Evolutionary conservation across 2,113 vertebrate species (phyloP).

Genomic region (Sturnira hondurensis): DNA sequence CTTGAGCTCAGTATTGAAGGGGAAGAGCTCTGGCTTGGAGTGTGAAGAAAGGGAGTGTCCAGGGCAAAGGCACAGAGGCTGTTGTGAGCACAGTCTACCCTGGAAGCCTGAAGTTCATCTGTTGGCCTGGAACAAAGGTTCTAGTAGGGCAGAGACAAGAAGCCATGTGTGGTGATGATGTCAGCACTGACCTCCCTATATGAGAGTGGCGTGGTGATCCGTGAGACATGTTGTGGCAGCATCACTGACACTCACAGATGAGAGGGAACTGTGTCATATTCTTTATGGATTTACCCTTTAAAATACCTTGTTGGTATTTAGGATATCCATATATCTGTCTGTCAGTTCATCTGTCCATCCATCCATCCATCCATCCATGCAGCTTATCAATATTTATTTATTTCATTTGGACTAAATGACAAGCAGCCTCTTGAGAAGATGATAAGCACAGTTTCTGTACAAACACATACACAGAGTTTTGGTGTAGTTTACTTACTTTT

Average conservation of each 20-base stretch:
- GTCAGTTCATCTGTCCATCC: not conserved
- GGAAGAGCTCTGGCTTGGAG: not conserved
- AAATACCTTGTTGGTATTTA: not conserved
- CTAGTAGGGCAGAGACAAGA: not conserved
- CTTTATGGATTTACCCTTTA: not conserved
- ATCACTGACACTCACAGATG: not conserved
- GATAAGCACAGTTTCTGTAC: not conserved
- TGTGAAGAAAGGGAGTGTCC: not conserved
- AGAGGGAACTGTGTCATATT: not conserved
- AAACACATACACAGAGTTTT: not conserved
- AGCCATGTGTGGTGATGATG: not conserved
- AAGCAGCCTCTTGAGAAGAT: not conserved
- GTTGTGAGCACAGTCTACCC: not conserved
- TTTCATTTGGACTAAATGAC: not conserved
- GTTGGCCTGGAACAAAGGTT: not conserved
- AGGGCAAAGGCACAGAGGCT: not conserved
- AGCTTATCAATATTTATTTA: not conserved
- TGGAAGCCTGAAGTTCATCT: not conserved
- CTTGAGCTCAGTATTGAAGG: not conserved
- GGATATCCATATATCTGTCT: not conserved
- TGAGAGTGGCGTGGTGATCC: not conserved
- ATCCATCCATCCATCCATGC: not conserved
- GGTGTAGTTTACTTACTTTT: not conserved
- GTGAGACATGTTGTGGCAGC: not conserved
- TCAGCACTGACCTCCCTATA: not conserved